A percentile compares a stretch with the other conserved stretches of the same genome.
These are phyloP conservation scores for Chymomyza procnemis DNA, from an alignment of 2,888 invertebrate species.

Conservation along the genomic window DNA sequence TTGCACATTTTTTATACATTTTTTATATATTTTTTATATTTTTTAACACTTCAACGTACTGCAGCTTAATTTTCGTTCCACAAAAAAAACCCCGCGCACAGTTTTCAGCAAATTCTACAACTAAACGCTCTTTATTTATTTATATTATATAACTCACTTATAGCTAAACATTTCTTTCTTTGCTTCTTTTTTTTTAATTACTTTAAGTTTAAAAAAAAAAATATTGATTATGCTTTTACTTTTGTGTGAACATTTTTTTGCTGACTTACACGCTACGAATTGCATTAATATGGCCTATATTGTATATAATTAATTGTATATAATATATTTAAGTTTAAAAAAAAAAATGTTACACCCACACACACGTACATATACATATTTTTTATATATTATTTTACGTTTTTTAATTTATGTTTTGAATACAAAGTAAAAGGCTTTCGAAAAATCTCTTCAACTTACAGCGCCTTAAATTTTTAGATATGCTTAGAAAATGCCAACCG, in stretches of 20 bases:
- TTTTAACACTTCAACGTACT: too few species aligned
- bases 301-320: constrained; percentile 1
- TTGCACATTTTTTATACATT: too few species aligned
- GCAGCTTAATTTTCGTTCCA: too few species aligned
- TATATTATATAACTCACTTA: too few species aligned
- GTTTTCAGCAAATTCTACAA: too few species aligned
- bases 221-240: too few species aligned
- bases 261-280: constrained; percentile 61
- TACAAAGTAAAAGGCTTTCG: background rate
- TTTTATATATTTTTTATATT: too few species aligned
- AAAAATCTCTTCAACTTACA: background rate
- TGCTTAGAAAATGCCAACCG: constrained; percentile 26
- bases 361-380: constrained; percentile 5
- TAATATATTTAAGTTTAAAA: constrained; percentile 28
- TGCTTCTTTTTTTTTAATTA: too few species aligned
- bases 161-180: too few species aligned
- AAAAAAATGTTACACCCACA: constrained; percentile 5
- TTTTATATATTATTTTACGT: background rate
- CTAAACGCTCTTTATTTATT: too few species aligned
- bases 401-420: background rate
- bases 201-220: too few species aligned
- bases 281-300: constrained; percentile 71
- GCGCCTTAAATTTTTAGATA: background rate
- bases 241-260: constrained; percentile 20
- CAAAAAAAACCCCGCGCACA: too few species aligned